These are phyloP conservation scores for Coregonus ussuriensis DNA, from an alignment of 2,797 vertebrate genomes.

Conservation along the genomic window DNA sequence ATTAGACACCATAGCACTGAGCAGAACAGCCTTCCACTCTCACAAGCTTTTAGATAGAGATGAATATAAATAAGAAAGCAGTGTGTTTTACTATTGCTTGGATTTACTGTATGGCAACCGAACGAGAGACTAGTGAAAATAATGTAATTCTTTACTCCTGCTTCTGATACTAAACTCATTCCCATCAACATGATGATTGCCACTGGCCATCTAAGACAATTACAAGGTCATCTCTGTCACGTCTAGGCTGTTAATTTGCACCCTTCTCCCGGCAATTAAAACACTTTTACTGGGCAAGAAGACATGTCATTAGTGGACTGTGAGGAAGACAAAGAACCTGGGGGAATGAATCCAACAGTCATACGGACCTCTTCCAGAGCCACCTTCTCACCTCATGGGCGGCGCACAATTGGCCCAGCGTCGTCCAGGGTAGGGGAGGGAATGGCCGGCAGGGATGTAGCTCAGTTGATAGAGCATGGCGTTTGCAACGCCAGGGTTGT, in stretches of 20 bases:
- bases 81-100: not conserved
- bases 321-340: not conserved
- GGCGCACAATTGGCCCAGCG: no score
- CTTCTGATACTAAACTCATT: not conserved
- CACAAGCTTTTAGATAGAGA: not conserved
- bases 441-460: no score
- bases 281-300: not conserved
- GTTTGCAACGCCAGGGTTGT: no score
- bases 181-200: not conserved
- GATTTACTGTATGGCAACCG: not conserved
- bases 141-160: not conserved
- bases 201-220: not conserved
- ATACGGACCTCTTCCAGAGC: not conserved
- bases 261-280: not conserved
- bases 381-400: not conserved
- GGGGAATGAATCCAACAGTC: not conserved
- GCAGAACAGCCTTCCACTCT: not conserved
- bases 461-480: no score
- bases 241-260: not conserved
- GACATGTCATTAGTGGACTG: not conserved
- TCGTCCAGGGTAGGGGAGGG: no score
- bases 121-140: not conserved
- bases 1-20: not conserved
- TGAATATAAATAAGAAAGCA: not conserved
- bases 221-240: slow-evolving; percentile 3